Evolutionary conservation across 2,113 vertebrate species (phyloP).

Genomic region (Genyomyrus donnyi): DNA sequence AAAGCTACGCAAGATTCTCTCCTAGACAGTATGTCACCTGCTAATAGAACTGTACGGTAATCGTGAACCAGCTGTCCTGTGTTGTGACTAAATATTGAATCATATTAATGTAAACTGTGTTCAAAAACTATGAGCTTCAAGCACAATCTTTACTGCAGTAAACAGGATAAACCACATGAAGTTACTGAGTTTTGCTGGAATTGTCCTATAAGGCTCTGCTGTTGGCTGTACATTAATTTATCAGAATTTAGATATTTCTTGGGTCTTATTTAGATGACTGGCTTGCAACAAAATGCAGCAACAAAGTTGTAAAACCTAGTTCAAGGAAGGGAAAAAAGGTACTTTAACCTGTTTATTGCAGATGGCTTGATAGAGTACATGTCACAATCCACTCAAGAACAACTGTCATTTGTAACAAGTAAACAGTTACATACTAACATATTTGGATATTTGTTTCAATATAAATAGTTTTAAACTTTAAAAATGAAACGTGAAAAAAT

Average conservation of each 20-base stretch:
- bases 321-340: neutral
- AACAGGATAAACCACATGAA: neutral
- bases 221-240: neutral
- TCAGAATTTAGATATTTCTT: neutral
- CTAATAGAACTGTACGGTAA: neutral
- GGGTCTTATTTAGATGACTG: neutral
- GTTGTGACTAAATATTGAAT: neutral
- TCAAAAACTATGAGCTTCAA: neutral
- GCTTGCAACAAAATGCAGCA: neutral
- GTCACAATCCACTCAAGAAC: neutral
- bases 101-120: neutral
- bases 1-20: neutral
- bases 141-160: neutral
- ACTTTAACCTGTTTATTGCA: constrained; percentile 10
- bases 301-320: neutral
- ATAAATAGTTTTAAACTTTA: neutral
- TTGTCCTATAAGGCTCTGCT: neutral
- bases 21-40: neutral
- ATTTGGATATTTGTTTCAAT: constrained; percentile 10
- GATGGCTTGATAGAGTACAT: constrained; percentile 15
- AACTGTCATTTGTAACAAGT: neutral
- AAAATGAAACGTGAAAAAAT: neutral
- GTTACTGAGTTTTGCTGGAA: neutral
- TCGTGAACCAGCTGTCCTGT: neutral
- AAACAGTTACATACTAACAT: constrained; percentile 7